These are phyloP conservation scores for Pterocles burchelli DNA, from an alignment of 2,113 vertebrate genomes.

Conservation along the genomic window DNA sequence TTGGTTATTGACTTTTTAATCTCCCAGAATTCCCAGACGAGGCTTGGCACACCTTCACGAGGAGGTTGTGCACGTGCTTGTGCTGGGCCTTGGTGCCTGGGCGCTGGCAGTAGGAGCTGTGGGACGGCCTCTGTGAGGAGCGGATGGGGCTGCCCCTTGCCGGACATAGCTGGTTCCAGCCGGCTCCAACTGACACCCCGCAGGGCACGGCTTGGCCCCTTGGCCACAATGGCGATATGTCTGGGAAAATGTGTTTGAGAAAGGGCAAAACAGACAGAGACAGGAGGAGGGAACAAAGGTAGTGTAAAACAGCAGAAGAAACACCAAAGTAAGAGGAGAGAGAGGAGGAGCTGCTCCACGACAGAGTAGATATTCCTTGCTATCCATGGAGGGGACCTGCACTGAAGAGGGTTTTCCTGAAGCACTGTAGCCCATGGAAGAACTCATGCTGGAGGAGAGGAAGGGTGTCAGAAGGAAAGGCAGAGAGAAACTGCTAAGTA, in stretches of 20 bases:
- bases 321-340: fast-evolving
- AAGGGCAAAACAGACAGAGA: background rate
- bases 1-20: background rate
- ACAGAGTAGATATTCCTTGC: background rate
- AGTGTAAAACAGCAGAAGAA: background rate
- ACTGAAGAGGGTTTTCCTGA: background rate
- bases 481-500: background rate
- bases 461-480: background rate
- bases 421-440: background rate
- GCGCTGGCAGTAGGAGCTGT: fast-evolving
- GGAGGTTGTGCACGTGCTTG: background rate
- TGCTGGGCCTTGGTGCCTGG: fast-evolving
- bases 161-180: background rate
- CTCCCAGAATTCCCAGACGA: background rate
- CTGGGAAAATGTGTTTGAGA: background rate
- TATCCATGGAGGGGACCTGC: background rate
- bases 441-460: background rate
- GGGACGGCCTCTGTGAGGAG: fast-evolving
- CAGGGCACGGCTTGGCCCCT: background rate
- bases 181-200: fast-evolving
- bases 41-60: background rate
- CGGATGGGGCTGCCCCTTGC: fast-evolving
- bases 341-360: fast-evolving
- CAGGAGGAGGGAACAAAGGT: background rate
- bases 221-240: fast-evolving